Evolutionary conservation across 1,140 invertebrate genomes (phyloP).

Genomic region (Schlechtendalia chinensis): DNA sequence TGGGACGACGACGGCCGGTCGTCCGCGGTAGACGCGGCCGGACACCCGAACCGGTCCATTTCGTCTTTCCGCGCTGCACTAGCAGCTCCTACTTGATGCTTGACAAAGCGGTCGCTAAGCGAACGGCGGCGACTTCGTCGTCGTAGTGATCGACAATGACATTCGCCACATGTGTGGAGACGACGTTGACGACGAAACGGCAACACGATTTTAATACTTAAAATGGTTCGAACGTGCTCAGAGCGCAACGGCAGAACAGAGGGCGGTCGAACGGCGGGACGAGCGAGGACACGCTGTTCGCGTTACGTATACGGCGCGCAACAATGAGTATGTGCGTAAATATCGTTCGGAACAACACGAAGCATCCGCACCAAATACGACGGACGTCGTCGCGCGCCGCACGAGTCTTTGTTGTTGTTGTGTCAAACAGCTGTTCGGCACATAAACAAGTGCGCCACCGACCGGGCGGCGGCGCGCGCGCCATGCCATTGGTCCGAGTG

Average conservation of each 20-base stretch:
- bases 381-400: constrained; percentile 18
- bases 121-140: neutral
- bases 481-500: too few species aligned
- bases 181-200: neutral
- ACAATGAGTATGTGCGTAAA: neutral
- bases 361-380: neutral
- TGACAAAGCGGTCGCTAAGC: neutral
- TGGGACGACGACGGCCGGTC: neutral
- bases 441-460: constrained; percentile 40
- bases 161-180: constrained; percentile 20
- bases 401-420: constrained; percentile 41
- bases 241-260: too few species aligned
- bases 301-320: too few species aligned
- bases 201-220: neutral
- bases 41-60: neutral
- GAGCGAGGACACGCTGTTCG: neutral
- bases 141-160: neutral
- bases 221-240: neutral
- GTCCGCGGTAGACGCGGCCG: neutral
- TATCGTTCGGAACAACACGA: neutral
- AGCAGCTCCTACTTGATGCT: neutral
- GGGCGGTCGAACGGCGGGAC: too few species aligned
- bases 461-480: too few species aligned
- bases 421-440: constrained; percentile 41
- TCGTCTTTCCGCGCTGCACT: neutral